Percentiles rank a stretch among this genome's conserved stretches.
These are phyloP conservation scores for Proisotoma minuta DNA, from an alignment of 2,888 invertebrate genomes.

Conservation along the genomic window DNA sequence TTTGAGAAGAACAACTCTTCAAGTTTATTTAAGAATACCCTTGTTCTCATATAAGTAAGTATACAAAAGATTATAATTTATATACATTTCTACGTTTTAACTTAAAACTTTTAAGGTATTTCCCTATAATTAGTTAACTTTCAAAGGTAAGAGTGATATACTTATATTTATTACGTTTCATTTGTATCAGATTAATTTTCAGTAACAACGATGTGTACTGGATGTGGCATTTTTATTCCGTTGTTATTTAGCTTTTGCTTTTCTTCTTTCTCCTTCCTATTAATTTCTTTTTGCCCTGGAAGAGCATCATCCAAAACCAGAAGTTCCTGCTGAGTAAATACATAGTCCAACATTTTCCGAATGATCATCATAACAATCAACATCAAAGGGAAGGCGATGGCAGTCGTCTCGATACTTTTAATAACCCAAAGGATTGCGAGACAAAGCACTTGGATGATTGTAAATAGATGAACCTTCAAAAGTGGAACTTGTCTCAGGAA, in stretches of 20 bases:
- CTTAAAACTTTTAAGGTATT: too few relatives aligned
- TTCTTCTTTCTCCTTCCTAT: not conserved
- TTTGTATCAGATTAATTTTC: not conserved
- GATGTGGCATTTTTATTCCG: not conserved
- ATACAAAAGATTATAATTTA: too few relatives aligned
- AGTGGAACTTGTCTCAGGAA: constrained; percentile 59
- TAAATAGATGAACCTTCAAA: constrained; percentile 55
- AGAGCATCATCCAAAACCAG: not conserved
- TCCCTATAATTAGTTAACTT: too few relatives aligned
- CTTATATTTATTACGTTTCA: not conserved
- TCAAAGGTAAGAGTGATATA: not conserved
- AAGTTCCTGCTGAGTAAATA: not conserved
- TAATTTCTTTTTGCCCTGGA: not conserved
- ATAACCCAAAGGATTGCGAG: constrained; percentile 54
- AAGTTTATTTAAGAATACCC: too few relatives aligned
- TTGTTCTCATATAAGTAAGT: too few relatives aligned
- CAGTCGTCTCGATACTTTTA: constrained; percentile 55
- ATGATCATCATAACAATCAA: not conserved
- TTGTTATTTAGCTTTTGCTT: not conserved
- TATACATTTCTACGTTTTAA: too few relatives aligned
- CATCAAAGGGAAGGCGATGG: constrained; percentile 60
- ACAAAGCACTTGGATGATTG: constrained; percentile 54
- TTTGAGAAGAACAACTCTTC: too few relatives aligned
- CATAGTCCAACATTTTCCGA: not conserved
- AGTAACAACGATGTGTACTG: not conserved